Conservation (phyloP, 1,140 invertebrate species). For the Copidosoma floridanum region DNA sequence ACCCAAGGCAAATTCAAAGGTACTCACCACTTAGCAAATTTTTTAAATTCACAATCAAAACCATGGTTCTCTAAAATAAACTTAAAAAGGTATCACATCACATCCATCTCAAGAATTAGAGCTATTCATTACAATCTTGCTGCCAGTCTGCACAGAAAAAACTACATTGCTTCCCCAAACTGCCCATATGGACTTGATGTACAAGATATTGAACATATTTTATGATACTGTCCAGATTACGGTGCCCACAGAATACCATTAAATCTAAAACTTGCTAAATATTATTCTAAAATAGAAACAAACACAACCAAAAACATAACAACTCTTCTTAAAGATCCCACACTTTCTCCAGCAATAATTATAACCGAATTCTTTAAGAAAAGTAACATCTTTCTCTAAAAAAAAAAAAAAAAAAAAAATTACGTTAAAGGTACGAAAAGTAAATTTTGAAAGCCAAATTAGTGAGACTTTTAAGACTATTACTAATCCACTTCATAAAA, state of each 20-base stretch:
- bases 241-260: background rate
- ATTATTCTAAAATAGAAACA: background rate
- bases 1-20: background rate
- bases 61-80: background rate
- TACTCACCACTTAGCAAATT: background rate
- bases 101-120: background rate
- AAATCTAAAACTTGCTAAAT: background rate
- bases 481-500: too few species aligned
- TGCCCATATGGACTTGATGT: background rate
- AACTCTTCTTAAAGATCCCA: too few species aligned
- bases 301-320: background rate
- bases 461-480: too few species aligned
- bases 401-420: too few species aligned
- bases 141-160: constrained; percentile 2
- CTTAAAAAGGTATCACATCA: background rate
- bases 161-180: background rate
- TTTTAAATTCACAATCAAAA: background rate
- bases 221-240: background rate
- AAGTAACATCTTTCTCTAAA: too few species aligned
- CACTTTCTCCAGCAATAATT: too few species aligned
- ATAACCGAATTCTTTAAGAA: too few species aligned
- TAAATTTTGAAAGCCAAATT: too few species aligned
- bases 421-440: too few species aligned
- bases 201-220: background rate
- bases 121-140: constrained; percentile 4